Evolutionary conservation across 2,888 invertebrate genomes (phyloP).

Genomic region (Selenia dentaria): DNA sequence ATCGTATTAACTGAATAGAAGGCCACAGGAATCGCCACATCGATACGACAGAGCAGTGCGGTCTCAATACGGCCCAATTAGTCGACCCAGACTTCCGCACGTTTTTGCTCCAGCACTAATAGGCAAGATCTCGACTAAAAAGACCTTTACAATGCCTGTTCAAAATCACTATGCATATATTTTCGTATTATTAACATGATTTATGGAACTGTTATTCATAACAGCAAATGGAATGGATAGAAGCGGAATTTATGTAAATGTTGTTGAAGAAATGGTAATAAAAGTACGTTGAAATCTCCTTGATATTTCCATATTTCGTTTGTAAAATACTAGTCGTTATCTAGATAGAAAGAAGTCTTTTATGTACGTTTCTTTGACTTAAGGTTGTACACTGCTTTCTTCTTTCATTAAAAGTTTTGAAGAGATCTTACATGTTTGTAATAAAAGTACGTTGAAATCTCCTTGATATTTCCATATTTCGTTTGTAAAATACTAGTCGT

Average conservation of each 20-base stretch:
- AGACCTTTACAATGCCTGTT: conserved; percentile 53
- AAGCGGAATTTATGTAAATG: conserved; percentile 32
- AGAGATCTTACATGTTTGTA: no score
- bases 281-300: conserved; percentile 28
- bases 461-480: conserved; percentile 17
- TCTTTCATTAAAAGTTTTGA: no score
- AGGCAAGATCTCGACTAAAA: conserved; percentile 64
- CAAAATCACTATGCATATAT: conserved; percentile 30
- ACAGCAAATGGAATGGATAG: conserved; percentile 32
- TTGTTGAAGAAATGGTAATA: conserved; percentile 33
- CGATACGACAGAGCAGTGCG: conserved; percentile 54
- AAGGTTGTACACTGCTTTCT: conserved; percentile 11
- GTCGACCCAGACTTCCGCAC: conserved; percentile 75
- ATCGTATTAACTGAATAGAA: conserved; percentile 34
- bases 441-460: conserved; percentile 31
- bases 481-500: conserved; percentile 31
- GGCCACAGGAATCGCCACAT: conserved; percentile 49
- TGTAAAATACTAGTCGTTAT: conserved; percentile 31
- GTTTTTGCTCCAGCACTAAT: conserved; percentile 76
- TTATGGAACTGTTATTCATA: conserved; percentile 37
- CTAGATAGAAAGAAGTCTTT: conserved; percentile 13
- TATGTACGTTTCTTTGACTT: conserved; percentile 3
- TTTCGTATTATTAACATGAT: conserved; percentile 34
- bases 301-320: conserved; percentile 18
- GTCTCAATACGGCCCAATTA: conserved; percentile 78